A percentile compares a stretch with the other conserved stretches of the same genome.
Evolutionary conservation across 1,140 invertebrate genomes (phyloP).

Genomic region (Rhyacophila brunnea): DNA sequence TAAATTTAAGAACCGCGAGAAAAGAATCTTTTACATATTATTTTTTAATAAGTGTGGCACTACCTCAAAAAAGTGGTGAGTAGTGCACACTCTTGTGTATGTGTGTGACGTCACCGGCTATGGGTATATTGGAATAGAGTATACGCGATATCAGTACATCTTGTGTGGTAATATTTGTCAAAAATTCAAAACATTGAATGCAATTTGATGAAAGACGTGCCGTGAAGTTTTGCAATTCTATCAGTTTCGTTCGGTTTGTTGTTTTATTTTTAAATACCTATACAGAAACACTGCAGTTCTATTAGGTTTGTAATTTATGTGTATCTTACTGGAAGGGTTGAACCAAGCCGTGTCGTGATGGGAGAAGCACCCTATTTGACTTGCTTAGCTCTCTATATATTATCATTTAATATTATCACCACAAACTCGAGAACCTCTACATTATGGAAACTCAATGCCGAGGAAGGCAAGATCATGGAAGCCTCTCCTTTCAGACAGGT

Average conservation of each 20-base stretch:
- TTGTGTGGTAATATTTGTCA: constrained; percentile 27
- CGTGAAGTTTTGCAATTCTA: neutral
- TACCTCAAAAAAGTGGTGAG: too few species aligned
- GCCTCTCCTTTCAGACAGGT: constrained; percentile 56
- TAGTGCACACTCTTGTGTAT: too few species aligned
- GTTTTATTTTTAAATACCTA: neutral
- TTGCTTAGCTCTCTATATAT: constrained; percentile 55
- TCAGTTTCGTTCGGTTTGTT: neutral
- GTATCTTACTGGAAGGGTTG: neutral
- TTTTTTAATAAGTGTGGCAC: too few species aligned
- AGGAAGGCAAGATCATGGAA: constrained; percentile 67
- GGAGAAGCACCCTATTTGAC: constrained; percentile 53
- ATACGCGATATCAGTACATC: neutral
- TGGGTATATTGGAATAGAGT: too few species aligned
- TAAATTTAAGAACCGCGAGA: too few species aligned
- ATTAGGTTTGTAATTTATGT: constrained; percentile 4
- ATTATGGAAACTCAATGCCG: constrained; percentile 69
- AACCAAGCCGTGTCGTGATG: constrained; percentile 37
- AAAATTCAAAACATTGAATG: constrained; percentile 20
- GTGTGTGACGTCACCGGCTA: too few species aligned
- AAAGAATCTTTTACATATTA: too few species aligned
- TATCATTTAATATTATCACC: constrained; percentile 66
- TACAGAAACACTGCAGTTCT: constrained; percentile 2
- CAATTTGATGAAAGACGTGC: neutral
- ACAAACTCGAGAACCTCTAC: constrained; percentile 71